A percentile compares a stretch with the other conserved stretches of the same genome.
Evolutionary conservation across 2,113 vertebrate genomes (phyloP).

Genomic region (Fregetta grallaria): DNA sequence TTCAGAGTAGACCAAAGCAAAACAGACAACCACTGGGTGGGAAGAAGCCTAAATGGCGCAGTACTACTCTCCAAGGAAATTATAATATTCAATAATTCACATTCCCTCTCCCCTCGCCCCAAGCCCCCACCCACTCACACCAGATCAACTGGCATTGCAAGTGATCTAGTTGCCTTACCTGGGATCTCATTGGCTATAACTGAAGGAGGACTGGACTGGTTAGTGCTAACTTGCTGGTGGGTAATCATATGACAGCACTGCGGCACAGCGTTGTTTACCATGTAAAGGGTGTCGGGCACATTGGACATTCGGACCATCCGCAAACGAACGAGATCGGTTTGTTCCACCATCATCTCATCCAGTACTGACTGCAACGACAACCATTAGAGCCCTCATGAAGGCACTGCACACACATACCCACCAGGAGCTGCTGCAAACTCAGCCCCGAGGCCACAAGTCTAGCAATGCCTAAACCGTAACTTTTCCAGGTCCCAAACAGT

Average conservation of each 20-base stretch:
- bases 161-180: slow-evolving; percentile 72
- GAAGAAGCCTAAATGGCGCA: background rate
- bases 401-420: background rate
- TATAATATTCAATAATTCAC: background rate
- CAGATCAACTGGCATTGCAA: fast-evolving
- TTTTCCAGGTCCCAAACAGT: background rate
- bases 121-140: background rate
- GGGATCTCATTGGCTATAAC: slow-evolving; percentile 98
- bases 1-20: background rate
- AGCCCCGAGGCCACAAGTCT: background rate
- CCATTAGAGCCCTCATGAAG: background rate
- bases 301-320: slow-evolving; percentile 98
- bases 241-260: slow-evolving; percentile 96
- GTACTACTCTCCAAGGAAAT: background rate
- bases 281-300: slow-evolving; percentile 97
- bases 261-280: slow-evolving; percentile 93
- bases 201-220: slow-evolving; percentile 85
- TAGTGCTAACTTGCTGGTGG: slow-evolving; percentile 91
- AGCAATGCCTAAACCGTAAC: fast-evolving
- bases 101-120: background rate
- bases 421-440: background rate
- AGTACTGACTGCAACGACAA: slow-evolving; percentile 85
- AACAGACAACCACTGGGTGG: background rate
- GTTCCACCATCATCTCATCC: slow-evolving; percentile 99
- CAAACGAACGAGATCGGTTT: slow-evolving; percentile 92